Evolutionary conservation across 2,797 vertebrate species (phyloP).

Genomic region (Holocentrus rufus): DNA sequence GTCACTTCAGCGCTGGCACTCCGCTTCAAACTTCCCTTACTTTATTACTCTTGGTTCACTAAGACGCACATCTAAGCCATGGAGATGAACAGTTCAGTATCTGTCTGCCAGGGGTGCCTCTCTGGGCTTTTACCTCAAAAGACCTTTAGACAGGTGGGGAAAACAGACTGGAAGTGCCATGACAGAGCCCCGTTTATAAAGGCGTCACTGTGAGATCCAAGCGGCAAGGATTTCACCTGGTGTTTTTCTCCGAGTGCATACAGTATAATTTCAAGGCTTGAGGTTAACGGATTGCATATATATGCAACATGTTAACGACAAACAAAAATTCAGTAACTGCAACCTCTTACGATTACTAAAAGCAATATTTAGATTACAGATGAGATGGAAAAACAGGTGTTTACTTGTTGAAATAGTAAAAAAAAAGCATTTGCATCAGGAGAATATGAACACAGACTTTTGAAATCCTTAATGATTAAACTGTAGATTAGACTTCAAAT

Average conservation of each 20-base stretch:
- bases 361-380: too few relatives aligned
- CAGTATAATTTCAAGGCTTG: not conserved
- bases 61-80: slow-evolving; percentile 34
- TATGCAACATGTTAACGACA: not conserved
- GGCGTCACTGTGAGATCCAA: slow-evolving; percentile 46
- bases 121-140: slow-evolving; percentile 61
- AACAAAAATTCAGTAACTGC: too few relatives aligned
- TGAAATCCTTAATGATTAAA: too few relatives aligned
- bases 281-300: not conserved
- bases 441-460: too few relatives aligned
- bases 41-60: slow-evolving; percentile 62
- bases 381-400: too few relatives aligned
- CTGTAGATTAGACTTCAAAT: too few relatives aligned
- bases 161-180: slow-evolving; percentile 35
- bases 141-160: slow-evolving; percentile 48
- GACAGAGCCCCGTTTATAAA: slow-evolving; percentile 44
- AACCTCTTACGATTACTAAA: too few relatives aligned
- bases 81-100: slow-evolving; percentile 50
- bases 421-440: too few relatives aligned
- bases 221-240: slow-evolving; percentile 49
- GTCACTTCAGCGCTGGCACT: slow-evolving; percentile 71
- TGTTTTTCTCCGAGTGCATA: slow-evolving; percentile 18
- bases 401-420: too few relatives aligned
- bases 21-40: slow-evolving; percentile 60
- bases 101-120: slow-evolving; percentile 53